Evolutionary conservation across 2,113 vertebrate genomes (phyloP).

Genomic region (Tachysurus vachellii): DNA sequence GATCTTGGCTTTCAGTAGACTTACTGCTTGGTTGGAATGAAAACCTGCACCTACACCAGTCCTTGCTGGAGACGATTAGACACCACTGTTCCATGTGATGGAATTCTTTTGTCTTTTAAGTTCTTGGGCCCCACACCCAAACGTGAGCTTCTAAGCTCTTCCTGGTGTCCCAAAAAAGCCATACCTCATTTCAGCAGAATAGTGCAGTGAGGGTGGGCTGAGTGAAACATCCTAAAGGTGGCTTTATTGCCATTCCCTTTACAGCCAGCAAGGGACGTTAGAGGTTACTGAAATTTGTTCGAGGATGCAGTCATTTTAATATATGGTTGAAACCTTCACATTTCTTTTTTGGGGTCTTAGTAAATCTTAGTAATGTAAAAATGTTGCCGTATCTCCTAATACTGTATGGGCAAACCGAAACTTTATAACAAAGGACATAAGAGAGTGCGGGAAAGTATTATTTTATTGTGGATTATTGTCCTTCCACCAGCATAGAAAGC

Average conservation of each 20-base stretch:
- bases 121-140: not conserved
- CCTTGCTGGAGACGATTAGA: too few species aligned
- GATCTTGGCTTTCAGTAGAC: too few species aligned
- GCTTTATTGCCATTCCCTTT: not conserved
- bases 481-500: constrained; percentile 7
- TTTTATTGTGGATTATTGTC: not conserved
- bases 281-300: not conserved
- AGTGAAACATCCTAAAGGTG: not conserved
- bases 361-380: not conserved
- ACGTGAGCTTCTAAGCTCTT: not conserved
- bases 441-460: not conserved
- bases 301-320: not conserved
- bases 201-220: not conserved
- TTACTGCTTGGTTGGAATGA: too few species aligned
- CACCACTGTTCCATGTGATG: not conserved
- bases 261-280: not conserved
- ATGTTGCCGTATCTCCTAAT: not conserved
- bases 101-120: not conserved
- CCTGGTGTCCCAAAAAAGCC: not conserved
- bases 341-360: not conserved
- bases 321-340: not conserved
- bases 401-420: not conserved
- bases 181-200: not conserved
- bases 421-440: not conserved
- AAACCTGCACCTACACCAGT: too few species aligned